Conservation (phyloP, 2,797 vertebrate genomes). For the Amblyraja radiata region DNA sequence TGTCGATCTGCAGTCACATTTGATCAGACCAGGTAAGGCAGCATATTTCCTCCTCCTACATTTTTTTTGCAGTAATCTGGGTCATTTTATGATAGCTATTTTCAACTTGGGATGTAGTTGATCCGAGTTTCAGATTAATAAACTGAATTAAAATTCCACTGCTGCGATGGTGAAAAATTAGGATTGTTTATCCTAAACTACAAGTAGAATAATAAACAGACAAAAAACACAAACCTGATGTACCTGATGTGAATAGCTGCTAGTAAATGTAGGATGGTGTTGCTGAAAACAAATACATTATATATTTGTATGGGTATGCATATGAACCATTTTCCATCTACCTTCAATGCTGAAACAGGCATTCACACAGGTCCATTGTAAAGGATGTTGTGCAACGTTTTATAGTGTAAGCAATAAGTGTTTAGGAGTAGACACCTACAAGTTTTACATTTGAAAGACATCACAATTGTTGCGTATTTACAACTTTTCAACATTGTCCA, state of each 20-base stretch:
- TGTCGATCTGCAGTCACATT: no score
- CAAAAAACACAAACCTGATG: background rate
- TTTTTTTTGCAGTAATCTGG: no score
- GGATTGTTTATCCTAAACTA: background rate
- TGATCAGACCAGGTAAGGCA: no score
- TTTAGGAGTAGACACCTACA: background rate
- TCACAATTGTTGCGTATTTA: background rate
- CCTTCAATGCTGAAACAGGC: background rate
- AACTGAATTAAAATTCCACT: no score
- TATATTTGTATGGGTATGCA: background rate
- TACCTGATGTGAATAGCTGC: background rate
- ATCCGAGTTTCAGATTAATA: no score
- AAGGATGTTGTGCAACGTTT: background rate
- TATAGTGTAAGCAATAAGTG: background rate
- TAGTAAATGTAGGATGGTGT: background rate
- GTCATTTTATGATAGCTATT: no score
- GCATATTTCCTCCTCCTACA: no score
- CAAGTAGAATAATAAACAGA: background rate
- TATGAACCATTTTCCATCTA: background rate
- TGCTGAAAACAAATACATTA: background rate
- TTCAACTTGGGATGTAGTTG: no score
- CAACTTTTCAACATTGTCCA: background rate
- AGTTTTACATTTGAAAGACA: background rate
- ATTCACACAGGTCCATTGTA: background rate
- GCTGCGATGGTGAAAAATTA: background rate